Conservation (phyloP, 2,888 invertebrate genomes). For the Druceiella hillmani region DNA sequence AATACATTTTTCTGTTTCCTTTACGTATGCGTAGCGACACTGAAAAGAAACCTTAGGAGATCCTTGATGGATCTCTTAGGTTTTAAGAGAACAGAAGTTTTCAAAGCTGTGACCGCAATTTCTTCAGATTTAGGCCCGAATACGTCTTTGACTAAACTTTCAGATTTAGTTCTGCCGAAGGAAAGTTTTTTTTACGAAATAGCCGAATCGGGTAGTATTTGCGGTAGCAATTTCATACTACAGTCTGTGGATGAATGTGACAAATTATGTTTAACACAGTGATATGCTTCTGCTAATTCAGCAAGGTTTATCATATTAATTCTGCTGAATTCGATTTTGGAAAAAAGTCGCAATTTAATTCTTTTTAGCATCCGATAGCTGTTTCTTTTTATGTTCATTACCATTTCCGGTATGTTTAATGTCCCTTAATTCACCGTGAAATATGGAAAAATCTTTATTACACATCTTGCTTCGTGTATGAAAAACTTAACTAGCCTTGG, state of each 20-base stretch:
- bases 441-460: no score
- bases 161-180: slow-evolving; percentile 3
- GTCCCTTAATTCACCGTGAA: no score
- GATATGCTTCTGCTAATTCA: slow-evolving; percentile 4
- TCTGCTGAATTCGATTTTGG: slow-evolving; percentile 4
- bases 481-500: no score
- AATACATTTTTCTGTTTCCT: no score
- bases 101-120: slow-evolving; percentile 3
- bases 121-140: slow-evolving; percentile 4
- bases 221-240: slow-evolving; percentile 3
- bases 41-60: background rate
- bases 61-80: no score
- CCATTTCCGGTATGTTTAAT: slow-evolving; percentile 4
- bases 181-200: slow-evolving; percentile 3
- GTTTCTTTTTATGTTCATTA: slow-evolving; percentile 5
- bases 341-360: background rate
- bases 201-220: slow-evolving; percentile 1
- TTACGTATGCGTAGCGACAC: slow-evolving; percentile 4
- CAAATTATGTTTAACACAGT: slow-evolving; percentile 2
- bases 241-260: slow-evolving; percentile 3
- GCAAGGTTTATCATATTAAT: slow-evolving; percentile 4
- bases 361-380: slow-evolving; percentile 1
- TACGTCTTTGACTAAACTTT: slow-evolving; percentile 4
- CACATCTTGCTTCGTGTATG: no score
- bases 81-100: no score